Percentiles rank a stretch among this genome's conserved stretches.
These are phyloP conservation scores for Acanthococcus lagerstroemiae DNA, from an alignment of 2,888 invertebrate genomes.

Conservation along the genomic window DNA sequence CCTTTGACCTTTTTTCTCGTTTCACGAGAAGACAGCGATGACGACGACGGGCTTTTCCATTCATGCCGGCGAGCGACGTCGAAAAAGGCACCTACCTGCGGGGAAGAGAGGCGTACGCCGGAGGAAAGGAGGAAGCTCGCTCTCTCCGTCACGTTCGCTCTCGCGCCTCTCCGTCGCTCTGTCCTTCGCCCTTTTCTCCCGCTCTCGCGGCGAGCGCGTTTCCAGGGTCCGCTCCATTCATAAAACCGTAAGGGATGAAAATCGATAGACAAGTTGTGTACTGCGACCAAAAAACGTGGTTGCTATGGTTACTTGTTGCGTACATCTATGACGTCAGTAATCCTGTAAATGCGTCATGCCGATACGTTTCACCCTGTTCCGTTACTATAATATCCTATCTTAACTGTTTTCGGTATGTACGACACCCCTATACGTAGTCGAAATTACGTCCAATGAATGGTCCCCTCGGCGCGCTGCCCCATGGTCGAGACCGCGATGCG, in stretches of 20 bases:
- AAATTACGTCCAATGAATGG: constrained; percentile 17
- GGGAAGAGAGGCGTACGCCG: constrained; percentile 2
- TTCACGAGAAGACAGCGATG: too few relatives aligned
- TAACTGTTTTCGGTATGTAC: constrained; percentile 3
- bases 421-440: not conserved
- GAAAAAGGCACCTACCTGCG: not conserved
- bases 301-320: constrained; percentile 29
- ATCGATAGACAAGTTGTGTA: constrained; percentile 11
- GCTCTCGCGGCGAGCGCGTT: too few relatives aligned
- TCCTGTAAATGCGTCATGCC: constrained; percentile 18
- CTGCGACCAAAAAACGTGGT: constrained; percentile 14
- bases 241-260: constrained; percentile 21
- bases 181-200: too few relatives aligned
- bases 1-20: constrained; percentile 15
- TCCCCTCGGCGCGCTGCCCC: too few relatives aligned
- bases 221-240: constrained; percentile 5
- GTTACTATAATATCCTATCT: not conserved
- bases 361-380: constrained; percentile 1
- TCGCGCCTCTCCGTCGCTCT: too few relatives aligned
- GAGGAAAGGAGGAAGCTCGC: constrained; percentile 1
- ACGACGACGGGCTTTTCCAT: too few relatives aligned
- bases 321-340: constrained; percentile 20
- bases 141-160: too few relatives aligned
- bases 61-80: not conserved
- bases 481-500: too few relatives aligned